phyloP scores from a whole-genome alignment of 2,888 invertebrate genomes.

The Seira sanloemensis region DNA sequence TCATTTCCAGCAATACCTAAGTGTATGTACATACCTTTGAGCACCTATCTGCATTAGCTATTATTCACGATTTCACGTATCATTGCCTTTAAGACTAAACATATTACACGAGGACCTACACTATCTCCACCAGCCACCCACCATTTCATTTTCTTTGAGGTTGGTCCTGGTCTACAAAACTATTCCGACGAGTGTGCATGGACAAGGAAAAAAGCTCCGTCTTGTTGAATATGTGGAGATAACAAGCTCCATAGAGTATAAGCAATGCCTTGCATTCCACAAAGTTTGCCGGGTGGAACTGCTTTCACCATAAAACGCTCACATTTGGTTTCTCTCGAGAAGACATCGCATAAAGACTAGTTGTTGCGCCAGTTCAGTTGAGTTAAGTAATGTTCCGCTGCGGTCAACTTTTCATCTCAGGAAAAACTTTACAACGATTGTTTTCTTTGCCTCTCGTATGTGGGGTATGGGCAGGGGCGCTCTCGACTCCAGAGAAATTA shows the following conservation, averaged over 20 bases:
- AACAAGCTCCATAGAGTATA: background rate
- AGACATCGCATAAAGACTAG: background rate
- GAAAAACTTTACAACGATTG: background rate
- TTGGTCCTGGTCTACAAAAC: conserved; percentile 30
- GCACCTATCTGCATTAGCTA: background rate
- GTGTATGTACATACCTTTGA: no score
- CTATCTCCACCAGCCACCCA: background rate
- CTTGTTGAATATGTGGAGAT: background rate
- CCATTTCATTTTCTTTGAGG: conserved; percentile 34
- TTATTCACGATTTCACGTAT: conserved; percentile 1
- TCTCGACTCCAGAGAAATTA: background rate
- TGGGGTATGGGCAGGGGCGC: no score
- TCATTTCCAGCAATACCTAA: no score
- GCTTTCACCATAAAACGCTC: background rate
- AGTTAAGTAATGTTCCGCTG: background rate
- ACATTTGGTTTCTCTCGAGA: background rate
- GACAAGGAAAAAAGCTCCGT: background rate
- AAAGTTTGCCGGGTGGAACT: background rate
- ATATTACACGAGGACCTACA: background rate
- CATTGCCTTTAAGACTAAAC: background rate
- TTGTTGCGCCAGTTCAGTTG: background rate
- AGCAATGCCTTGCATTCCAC: background rate
- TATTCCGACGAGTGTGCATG: background rate
- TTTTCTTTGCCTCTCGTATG: background rate
- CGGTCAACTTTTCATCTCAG: background rate